Percentiles rank a stretch among this genome's conserved stretches.
Conservation (phyloP, 2,113 vertebrate genomes). For the Vimba vimba region DNA sequence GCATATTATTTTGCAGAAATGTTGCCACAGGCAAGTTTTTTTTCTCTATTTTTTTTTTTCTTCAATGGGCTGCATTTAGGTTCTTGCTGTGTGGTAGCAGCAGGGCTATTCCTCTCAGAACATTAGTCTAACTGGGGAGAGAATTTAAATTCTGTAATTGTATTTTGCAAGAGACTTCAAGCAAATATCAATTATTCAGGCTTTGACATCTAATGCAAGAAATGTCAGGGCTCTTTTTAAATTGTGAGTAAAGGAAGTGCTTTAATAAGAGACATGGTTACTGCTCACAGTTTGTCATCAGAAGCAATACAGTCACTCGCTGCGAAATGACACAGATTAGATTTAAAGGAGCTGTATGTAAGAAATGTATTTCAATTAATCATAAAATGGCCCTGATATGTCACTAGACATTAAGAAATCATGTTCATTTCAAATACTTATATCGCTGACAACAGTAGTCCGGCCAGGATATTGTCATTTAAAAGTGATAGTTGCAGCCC, state of each 20-base stretch:
- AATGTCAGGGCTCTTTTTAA: neutral
- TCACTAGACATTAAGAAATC: too few relatives aligned
- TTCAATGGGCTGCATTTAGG: neutral
- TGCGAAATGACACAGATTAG: neutral
- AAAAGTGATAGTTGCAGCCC: too few relatives aligned
- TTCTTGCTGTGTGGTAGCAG: neutral
- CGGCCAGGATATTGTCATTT: too few relatives aligned
- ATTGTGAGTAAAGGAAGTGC: neutral
- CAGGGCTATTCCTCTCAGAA: neutral
- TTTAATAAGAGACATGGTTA: constrained; percentile 8
- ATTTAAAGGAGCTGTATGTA: too few relatives aligned
- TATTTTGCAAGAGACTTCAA: neutral
- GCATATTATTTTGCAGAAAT: neutral
- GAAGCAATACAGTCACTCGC: neutral
- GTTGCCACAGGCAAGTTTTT: neutral
- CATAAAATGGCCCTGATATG: too few relatives aligned
- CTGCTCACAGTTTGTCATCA: constrained; percentile 2
- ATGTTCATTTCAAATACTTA: too few relatives aligned
- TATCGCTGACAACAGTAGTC: too few relatives aligned
- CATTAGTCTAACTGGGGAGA: neutral
- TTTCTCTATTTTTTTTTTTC: neutral
- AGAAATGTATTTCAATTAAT: too few relatives aligned
- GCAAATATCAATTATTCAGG: neutral
- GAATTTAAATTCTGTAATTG: neutral
- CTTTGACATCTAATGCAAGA: neutral